phyloP scores from a whole-genome alignment of 2,113 vertebrate species.

The Merops nubicus region DNA sequence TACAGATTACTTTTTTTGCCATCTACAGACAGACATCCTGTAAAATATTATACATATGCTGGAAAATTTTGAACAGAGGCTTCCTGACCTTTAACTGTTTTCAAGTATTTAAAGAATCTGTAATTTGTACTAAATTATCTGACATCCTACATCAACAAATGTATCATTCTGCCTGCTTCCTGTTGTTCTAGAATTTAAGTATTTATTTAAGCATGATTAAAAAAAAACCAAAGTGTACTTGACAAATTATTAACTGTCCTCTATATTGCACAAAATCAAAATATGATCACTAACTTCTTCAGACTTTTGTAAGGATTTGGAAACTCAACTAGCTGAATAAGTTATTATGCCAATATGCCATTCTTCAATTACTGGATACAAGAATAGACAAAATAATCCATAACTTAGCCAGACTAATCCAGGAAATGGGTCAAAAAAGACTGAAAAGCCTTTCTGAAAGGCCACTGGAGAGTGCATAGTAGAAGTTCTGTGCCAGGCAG shows the following conservation, averaged over 20 bases:
- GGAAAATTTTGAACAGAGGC: slow-evolving; percentile 77
- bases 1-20: slow-evolving; percentile 73
- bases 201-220: slow-evolving; percentile 48
- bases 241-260: slow-evolving; percentile 4
- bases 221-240: not conserved
- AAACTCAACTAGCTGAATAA: not conserved
- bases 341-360: slow-evolving; percentile 1
- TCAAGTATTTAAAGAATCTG: slow-evolving; percentile 73
- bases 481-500: slow-evolving; percentile 31
- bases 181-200: slow-evolving; percentile 64
- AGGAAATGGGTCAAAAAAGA: slow-evolving; percentile 57
- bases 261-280: not conserved
- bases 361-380: slow-evolving; percentile 34
- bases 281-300: not conserved
- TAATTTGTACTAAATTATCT: slow-evolving; percentile 73
- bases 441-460: slow-evolving; percentile 62
- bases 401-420: slow-evolving; percentile 62
- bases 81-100: slow-evolving; percentile 76
- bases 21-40: slow-evolving; percentile 78
- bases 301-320: not conserved
- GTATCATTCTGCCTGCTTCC: slow-evolving; percentile 72
- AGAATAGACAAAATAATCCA: slow-evolving; percentile 57
- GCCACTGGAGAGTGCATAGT: slow-evolving; percentile 31
- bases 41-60: slow-evolving; percentile 76
- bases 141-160: slow-evolving; percentile 71